Conservation (phyloP, 2,797 vertebrate genomes). For the Intellagama lesueurii region DNA sequence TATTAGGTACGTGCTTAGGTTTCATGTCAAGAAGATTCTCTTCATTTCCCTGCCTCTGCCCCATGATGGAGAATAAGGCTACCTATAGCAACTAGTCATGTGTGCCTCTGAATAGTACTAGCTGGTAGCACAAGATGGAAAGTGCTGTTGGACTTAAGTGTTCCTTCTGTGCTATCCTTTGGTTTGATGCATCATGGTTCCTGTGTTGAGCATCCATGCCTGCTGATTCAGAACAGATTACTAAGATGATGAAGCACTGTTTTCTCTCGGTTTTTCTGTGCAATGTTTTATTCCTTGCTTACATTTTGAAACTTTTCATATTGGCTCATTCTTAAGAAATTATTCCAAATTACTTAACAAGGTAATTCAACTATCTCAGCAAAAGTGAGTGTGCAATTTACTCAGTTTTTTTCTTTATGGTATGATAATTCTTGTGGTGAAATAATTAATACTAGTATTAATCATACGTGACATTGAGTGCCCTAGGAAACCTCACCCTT, state of each 20-base stretch:
- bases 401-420: too few relatives aligned
- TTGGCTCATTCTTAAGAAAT: not conserved
- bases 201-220: not conserved
- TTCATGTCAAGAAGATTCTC: not conserved
- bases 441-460: not conserved
- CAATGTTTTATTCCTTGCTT: not conserved
- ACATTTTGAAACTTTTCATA: not conserved
- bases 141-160: not conserved
- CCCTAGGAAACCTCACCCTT: conserved; percentile 15
- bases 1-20: too few relatives aligned
- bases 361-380: not conserved
- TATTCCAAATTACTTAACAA: not conserved
- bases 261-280: not conserved
- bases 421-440: not conserved
- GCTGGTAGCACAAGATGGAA: not conserved
- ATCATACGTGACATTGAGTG: not conserved
- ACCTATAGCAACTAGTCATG: not conserved
- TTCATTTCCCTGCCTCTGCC: not conserved
- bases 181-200: not conserved
- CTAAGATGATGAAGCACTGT: not conserved
- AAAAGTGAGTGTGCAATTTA: not conserved
- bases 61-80: not conserved
- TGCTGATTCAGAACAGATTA: not conserved
- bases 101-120: not conserved
- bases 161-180: not conserved